These are phyloP conservation scores for Poecilia velifera DNA, from an alignment of 2,797 vertebrate species.

Conservation along the genomic window DNA sequence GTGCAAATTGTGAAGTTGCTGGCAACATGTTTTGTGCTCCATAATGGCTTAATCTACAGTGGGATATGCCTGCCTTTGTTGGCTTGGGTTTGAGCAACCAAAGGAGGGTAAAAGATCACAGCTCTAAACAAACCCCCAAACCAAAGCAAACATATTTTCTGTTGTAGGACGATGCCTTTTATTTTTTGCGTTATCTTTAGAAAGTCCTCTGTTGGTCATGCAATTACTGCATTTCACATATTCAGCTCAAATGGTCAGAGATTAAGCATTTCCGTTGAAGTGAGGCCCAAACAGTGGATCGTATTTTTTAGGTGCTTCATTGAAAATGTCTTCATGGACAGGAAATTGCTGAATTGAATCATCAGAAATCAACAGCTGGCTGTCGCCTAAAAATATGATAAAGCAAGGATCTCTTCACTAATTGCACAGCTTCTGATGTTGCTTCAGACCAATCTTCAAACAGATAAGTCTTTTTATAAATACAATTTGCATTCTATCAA, in stretches of 20 bases:
- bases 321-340: neutral
- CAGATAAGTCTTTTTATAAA: slow-evolving; percentile 41
- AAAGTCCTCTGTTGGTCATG: neutral
- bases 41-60: neutral
- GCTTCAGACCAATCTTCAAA: slow-evolving; percentile 40
- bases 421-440: slow-evolving; percentile 7
- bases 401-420: neutral
- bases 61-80: neutral
- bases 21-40: neutral
- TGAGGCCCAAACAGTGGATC: neutral
- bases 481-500: slow-evolving; percentile 43
- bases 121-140: neutral
- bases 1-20: neutral
- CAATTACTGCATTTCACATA: neutral
- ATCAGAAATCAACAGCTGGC: slow-evolving; percentile 27
- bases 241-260: neutral
- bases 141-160: neutral
- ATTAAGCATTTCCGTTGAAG: neutral
- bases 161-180: neutral
- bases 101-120: neutral
- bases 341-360: neutral
- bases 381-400: slow-evolving; percentile 7
- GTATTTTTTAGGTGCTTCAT: neutral
- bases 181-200: neutral
- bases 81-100: neutral